These are phyloP conservation scores for Ceyx melanurus DNA, from an alignment of 2,113 vertebrate genomes.

Conservation along the genomic window DNA sequence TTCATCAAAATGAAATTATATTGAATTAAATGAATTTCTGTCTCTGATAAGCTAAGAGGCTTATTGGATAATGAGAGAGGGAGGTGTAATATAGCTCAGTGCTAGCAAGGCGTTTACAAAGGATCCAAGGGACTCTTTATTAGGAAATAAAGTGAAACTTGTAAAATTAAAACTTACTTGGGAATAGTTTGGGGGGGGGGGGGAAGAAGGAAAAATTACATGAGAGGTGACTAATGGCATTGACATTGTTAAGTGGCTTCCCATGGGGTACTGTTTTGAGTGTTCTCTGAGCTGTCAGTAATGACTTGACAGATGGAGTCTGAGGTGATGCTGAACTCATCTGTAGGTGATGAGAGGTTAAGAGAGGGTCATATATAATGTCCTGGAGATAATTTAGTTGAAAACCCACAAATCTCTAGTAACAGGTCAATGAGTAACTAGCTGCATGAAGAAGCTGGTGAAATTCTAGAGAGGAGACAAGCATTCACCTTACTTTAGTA, in stretches of 20 bases:
- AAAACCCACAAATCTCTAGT: background rate
- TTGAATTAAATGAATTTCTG: slow-evolving; percentile 41
- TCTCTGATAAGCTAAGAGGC: slow-evolving; percentile 33
- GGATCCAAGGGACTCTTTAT: background rate
- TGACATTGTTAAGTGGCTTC: background rate
- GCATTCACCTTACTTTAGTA: background rate
- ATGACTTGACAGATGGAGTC: background rate
- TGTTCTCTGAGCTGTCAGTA: background rate
- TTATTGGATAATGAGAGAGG: slow-evolving; percentile 23
- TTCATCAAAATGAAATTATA: slow-evolving; percentile 21
- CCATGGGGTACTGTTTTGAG: background rate
- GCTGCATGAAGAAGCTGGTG: background rate
- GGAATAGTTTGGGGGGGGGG: background rate
- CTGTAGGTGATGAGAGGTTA: background rate
- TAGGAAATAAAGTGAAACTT: slow-evolving; percentile 4
- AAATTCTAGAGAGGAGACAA: background rate
- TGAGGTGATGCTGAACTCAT: background rate
- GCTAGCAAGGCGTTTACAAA: background rate
- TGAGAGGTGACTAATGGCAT: background rate
- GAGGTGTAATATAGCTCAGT: background rate
- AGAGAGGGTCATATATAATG: background rate
- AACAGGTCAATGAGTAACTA: background rate
- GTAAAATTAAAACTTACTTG: background rate
- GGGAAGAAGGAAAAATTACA: background rate
- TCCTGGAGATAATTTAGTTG: background rate